These are phyloP conservation scores for Caenorhabditis becei DNA, from an alignment of 2,888 invertebrate genomes.

Conservation along the genomic window DNA sequence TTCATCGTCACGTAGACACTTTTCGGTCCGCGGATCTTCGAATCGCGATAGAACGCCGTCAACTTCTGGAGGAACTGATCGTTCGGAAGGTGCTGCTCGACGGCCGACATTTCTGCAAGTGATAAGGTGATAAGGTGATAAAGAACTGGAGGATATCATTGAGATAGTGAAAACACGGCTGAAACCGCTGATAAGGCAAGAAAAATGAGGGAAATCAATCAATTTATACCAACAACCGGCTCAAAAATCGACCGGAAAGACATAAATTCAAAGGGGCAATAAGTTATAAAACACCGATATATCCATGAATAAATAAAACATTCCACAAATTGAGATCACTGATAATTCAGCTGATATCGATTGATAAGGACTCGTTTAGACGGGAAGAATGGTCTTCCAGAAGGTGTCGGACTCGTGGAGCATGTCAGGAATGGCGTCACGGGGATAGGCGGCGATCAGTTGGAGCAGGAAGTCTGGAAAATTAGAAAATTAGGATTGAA, in stretches of 20 bases:
- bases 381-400: constrained; percentile 37
- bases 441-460: constrained; percentile 15
- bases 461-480: constrained; percentile 23
- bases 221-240: background rate
- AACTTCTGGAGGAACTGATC: constrained; percentile 88
- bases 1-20: constrained; percentile 91
- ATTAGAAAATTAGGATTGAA: too few relatives aligned
- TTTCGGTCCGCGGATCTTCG: constrained; percentile 84
- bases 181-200: background rate
- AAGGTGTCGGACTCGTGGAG: constrained; percentile 18
- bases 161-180: background rate
- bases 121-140: constrained; percentile 6
- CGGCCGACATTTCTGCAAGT: constrained; percentile 59
- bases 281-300: too few relatives aligned
- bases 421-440: background rate
- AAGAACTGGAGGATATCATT: background rate
- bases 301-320: too few relatives aligned
- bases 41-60: constrained; percentile 86
- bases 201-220: background rate
- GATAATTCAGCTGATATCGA: too few relatives aligned
- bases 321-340: too few relatives aligned
- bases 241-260: background rate
- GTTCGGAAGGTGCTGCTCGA: constrained; percentile 86
- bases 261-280: too few relatives aligned
- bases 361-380: background rate